phyloP scores from a whole-genome alignment of 2,797 vertebrate species.

The Toxotes lorentzi region DNA sequence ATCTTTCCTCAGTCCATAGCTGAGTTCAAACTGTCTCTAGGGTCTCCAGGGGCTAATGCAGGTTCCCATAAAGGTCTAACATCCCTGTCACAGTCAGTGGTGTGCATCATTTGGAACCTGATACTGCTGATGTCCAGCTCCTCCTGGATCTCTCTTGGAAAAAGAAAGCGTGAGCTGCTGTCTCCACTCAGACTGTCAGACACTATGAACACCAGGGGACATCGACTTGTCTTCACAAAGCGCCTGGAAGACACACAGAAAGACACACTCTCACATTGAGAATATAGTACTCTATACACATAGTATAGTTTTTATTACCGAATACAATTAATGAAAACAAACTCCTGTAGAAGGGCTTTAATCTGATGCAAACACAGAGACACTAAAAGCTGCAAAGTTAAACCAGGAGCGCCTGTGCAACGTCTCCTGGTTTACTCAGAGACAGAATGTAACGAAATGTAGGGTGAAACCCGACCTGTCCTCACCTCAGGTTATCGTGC shows the following conservation, averaged over 20 bases:
- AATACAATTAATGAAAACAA: background rate
- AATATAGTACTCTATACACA: background rate
- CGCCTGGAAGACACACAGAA: conserved; percentile 79
- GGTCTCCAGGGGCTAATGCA: background rate
- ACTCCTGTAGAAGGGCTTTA: background rate
- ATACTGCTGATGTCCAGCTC: conserved; percentile 88
- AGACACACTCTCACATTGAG: background rate
- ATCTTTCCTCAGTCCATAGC: background rate
- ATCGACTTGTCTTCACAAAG: conserved; percentile 87
- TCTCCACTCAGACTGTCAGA: conserved; percentile 92
- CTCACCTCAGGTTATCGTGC: conserved; percentile 93
- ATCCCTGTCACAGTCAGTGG: background rate
- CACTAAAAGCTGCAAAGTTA: too few species aligned
- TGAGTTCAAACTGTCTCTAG: background rate
- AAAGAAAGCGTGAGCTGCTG: conserved; percentile 88
- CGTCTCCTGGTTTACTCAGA: background rate
- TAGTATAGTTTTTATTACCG: background rate
- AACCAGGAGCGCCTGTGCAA: background rate
- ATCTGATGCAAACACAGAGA: background rate
- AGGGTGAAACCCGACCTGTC: background rate
- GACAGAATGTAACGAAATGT: background rate
- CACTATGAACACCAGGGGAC: conserved; percentile 92
- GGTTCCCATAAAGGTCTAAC: background rate
- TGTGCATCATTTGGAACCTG: conserved; percentile 80
- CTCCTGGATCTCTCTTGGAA: conserved; percentile 90